phyloP scores from a whole-genome alignment of 2,888 invertebrate species.

The Plutella xylostella region DNA sequence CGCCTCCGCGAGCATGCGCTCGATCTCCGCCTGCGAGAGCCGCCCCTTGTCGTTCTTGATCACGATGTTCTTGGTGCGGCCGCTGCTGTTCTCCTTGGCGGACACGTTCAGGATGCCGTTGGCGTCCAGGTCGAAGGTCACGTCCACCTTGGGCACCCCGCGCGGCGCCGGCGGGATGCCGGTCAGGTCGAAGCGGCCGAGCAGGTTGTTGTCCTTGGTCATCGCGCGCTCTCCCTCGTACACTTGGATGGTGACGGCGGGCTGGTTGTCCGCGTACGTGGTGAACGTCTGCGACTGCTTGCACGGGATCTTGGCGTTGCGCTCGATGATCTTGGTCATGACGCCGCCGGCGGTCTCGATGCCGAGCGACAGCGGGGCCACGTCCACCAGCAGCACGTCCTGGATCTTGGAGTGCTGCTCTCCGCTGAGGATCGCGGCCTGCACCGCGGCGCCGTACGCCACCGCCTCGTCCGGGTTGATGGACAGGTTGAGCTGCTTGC shows the following conservation, averaged over 20 bases:
- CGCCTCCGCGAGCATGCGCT: constrained; percentile 76
- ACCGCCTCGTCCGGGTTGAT: constrained; percentile 83
- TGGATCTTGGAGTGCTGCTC: constrained; percentile 77
- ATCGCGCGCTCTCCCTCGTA: constrained; percentile 78
- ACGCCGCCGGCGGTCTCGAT: constrained; percentile 80
- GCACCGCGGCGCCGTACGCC: constrained; percentile 77
- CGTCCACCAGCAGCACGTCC: constrained; percentile 66
- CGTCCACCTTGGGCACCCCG: constrained; percentile 71
- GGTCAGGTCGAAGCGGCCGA: constrained; percentile 67
- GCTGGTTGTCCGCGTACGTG: constrained; percentile 80
- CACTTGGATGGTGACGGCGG: constrained; percentile 74
- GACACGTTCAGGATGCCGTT: constrained; percentile 81
- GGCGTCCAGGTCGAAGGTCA: constrained; percentile 76
- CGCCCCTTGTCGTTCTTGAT: constrained; percentile 82
- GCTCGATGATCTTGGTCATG: constrained; percentile 76
- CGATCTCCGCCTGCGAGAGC: constrained; percentile 79
- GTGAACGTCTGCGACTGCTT: constrained; percentile 76
- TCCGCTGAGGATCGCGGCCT: constrained; percentile 74
- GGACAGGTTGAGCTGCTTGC: constrained; percentile 73
- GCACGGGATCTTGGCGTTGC: constrained; percentile 74
- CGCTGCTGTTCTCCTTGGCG: constrained; percentile 72
- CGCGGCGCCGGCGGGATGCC: constrained; percentile 73
- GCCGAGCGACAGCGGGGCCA: constrained; percentile 70
- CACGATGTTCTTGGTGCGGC: constrained; percentile 75
- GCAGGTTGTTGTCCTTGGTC: constrained; percentile 76